A percentile compares a stretch with the other conserved stretches of the same genome.
Evolutionary conservation across 2,113 vertebrate genomes (phyloP).

Genomic region (Callipepla californica): DNA sequence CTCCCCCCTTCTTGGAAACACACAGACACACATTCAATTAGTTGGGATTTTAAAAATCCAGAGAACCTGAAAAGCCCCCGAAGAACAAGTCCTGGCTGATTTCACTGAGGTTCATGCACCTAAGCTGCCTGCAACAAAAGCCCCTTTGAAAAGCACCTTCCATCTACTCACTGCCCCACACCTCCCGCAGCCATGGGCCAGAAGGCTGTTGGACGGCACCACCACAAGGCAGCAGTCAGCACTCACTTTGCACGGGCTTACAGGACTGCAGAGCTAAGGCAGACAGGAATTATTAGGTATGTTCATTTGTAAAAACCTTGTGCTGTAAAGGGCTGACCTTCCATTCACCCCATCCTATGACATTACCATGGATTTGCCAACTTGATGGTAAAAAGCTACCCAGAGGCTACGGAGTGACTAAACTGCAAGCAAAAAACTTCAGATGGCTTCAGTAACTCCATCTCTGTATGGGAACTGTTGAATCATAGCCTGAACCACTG

Average conservation of each 20-base stretch:
- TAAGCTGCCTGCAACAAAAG: neutral
- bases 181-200: neutral
- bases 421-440: too few species aligned
- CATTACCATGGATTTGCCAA: neutral
- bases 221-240: neutral
- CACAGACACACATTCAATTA: neutral
- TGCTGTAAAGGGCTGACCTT: neutral
- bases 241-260: neutral
- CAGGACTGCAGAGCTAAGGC: neutral
- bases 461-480: too few species aligned
- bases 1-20: neutral
- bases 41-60: neutral
- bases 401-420: neutral
- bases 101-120: neutral
- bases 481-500: too few species aligned
- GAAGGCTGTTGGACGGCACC: accelerated
- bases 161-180: neutral
- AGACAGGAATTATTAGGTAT: neutral
- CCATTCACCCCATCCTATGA: neutral
- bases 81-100: neutral
- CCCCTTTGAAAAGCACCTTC: neutral
- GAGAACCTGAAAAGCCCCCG: neutral
- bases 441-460: too few species aligned
- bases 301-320: neutral
- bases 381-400: neutral